phyloP scores from a whole-genome alignment of 2,888 invertebrate species.

The Oscheius sp. region DNA sequence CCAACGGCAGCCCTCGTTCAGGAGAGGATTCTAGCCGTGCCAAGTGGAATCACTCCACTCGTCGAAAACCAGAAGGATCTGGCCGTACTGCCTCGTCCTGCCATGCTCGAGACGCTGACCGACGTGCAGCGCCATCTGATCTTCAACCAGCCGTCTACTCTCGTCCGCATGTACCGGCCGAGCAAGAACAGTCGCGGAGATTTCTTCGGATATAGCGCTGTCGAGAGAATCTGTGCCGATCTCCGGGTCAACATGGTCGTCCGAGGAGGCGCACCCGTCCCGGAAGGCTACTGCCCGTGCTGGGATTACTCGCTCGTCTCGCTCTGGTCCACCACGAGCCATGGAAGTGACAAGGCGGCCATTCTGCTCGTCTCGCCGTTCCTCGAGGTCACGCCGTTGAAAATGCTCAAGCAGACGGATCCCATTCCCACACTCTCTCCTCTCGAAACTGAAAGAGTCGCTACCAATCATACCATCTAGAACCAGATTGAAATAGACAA shows the following conservation, averaged over 20 bases:
- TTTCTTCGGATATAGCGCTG: conserved; percentile 45
- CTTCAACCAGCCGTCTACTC: conserved; percentile 46
- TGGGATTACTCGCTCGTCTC: conserved; percentile 49
- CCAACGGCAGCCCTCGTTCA: conserved; percentile 53
- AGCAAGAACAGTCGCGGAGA: conserved; percentile 43
- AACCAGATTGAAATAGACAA: no score
- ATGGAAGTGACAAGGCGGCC: conserved; percentile 39
- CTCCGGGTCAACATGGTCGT: conserved; percentile 43
- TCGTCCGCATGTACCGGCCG: conserved; percentile 48
- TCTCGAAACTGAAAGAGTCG: no score
- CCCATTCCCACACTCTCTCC: background rate
- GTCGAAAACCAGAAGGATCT: conserved; percentile 36
- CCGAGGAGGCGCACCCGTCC: conserved; percentile 41
- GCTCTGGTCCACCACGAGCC: conserved; percentile 50
- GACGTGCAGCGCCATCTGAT: conserved; percentile 44
- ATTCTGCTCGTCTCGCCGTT: conserved; percentile 41
- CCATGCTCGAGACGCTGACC: conserved; percentile 35
- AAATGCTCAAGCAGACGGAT: conserved; percentile 42
- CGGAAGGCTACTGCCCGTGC: conserved; percentile 46
- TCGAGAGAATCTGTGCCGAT: conserved; percentile 42
- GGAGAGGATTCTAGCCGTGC: conserved; percentile 44
- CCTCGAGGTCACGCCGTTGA: conserved; percentile 43
- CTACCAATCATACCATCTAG: no score
- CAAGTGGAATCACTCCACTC: conserved; percentile 53
- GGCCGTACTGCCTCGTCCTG: conserved; percentile 41